Percentiles rank a stretch among this genome's conserved stretches.
phyloP scores from a whole-genome alignment of 2,797 vertebrate genomes.

The Poecile montanus region DNA sequence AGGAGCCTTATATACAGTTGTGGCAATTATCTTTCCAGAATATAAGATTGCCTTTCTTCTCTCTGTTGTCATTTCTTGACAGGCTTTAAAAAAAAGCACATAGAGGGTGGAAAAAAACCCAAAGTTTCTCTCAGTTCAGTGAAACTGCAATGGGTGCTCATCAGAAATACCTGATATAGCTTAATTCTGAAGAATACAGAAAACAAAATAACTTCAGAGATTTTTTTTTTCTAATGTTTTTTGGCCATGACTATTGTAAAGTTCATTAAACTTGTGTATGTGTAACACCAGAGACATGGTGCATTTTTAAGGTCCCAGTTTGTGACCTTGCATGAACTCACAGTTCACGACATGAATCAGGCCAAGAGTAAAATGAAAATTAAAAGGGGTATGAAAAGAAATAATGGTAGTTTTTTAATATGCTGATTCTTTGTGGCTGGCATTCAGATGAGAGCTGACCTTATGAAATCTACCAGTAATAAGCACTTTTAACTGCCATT shows the following conservation, averaged over 20 bases:
- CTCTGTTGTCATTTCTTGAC: conserved; percentile 3
- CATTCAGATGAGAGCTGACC: background rate
- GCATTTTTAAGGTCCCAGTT: conserved; percentile 48
- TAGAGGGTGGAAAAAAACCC: background rate
- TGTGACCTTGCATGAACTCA: conserved; percentile 55
- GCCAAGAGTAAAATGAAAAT: conserved; percentile 2
- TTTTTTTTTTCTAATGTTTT: conserved; percentile 13
- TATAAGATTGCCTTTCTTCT: background rate
- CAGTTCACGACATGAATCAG: background rate
- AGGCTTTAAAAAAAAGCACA: background rate
- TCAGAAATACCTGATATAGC: conserved; percentile 39
- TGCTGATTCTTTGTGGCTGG: background rate
- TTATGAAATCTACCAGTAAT: conserved; percentile 1
- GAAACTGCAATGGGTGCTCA: conserved; percentile 19
- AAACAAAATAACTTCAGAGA: conserved; percentile 8
- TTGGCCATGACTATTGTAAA: conserved; percentile 24
- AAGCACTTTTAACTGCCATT: background rate
- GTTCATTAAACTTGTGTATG: background rate
- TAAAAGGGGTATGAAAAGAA: background rate
- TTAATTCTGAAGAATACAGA: conserved; percentile 54
- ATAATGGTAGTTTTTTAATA: background rate
- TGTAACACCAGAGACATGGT: conserved; percentile 51
- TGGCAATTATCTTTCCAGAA: background rate
- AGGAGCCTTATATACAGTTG: background rate
- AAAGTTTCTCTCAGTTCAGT: background rate